Evolutionary conservation across 2,888 invertebrate genomes (phyloP).

Genomic region (Nipponacmea schrenckii): DNA sequence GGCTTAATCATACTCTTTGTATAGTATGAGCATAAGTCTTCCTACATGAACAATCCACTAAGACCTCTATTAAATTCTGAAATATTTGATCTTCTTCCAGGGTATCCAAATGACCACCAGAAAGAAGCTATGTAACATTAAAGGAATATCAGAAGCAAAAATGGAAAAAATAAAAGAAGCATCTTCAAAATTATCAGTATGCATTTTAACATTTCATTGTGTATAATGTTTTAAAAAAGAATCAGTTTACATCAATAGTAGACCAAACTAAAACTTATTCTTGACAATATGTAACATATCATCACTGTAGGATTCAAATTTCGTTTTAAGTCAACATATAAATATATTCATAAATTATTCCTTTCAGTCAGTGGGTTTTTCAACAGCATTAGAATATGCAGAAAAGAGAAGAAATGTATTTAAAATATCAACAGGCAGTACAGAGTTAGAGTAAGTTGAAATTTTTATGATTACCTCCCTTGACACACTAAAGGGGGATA

Average conservation of each 20-base stretch:
- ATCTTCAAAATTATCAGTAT: conserved; percentile 74
- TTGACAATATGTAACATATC: too few relatives aligned
- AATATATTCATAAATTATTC: neutral
- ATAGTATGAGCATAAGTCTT: too few relatives aligned
- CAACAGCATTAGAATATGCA: conserved; percentile 81
- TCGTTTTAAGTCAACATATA: too few relatives aligned
- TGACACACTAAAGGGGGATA: neutral
- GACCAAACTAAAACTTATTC: too few relatives aligned
- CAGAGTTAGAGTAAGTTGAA: conserved; percentile 76
- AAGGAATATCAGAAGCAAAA: conserved; percentile 82
- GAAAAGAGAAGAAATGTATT: conserved; percentile 80
- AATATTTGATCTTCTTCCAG: conserved; percentile 41
- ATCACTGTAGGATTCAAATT: too few relatives aligned
- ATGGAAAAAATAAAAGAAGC: conserved; percentile 85
- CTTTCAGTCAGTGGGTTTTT: conserved; percentile 73
- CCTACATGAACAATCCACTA: too few relatives aligned
- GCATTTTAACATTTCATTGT: conserved; percentile 14
- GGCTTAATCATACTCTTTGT: too few relatives aligned
- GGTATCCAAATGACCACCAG: conserved; percentile 84
- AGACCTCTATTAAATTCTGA: too few relatives aligned
- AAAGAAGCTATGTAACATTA: conserved; percentile 78
- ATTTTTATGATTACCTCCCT: neutral
- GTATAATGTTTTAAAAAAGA: too few relatives aligned
- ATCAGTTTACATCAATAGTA: too few relatives aligned
- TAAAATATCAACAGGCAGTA: conserved; percentile 73